A percentile compares a stretch with the other conserved stretches of the same genome.
phyloP scores from a whole-genome alignment of 2,888 invertebrate species.

The Drosophila monieri region DNA sequence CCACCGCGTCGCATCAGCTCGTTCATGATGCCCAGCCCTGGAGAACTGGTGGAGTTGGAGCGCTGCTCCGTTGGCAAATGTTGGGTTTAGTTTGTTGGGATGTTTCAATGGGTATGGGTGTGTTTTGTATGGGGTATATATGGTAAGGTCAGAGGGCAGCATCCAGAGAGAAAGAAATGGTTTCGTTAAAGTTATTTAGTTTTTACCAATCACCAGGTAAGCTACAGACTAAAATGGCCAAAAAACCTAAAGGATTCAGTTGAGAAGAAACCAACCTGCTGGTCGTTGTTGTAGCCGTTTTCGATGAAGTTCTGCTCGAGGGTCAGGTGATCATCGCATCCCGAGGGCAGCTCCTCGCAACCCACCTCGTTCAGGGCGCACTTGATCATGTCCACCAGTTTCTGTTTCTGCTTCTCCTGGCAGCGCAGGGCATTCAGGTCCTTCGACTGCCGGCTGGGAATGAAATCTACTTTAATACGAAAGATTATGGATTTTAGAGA shows the following conservation, averaged over 20 bases:
- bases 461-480: background rate
- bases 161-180: conserved; percentile 56
- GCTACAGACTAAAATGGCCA: conserved; percentile 46
- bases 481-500: background rate
- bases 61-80: conserved; percentile 51
- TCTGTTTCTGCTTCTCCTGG: conserved; percentile 92
- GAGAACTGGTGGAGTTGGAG: conserved; percentile 74
- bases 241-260: conserved; percentile 11
- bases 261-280: conserved; percentile 85
- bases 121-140: conserved; percentile 11
- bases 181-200: conserved; percentile 43
- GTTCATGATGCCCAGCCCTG: conserved; percentile 81
- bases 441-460: conserved; percentile 84
- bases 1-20: conserved; percentile 83
- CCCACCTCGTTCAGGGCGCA: conserved; percentile 93
- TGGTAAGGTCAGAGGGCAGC: conserved; percentile 38
- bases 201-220: conserved; percentile 32
- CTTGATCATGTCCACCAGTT: conserved; percentile 92
- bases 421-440: conserved; percentile 92
- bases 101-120: conserved; percentile 3
- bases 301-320: conserved; percentile 87
- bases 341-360: conserved; percentile 94
- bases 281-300: conserved; percentile 85
- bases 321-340: conserved; percentile 89
- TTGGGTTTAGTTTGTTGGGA: conserved; percentile 32